These are phyloP conservation scores for Cosmopolites sordidus DNA, from an alignment of 2,888 invertebrate genomes.

Conservation along the genomic window DNA sequence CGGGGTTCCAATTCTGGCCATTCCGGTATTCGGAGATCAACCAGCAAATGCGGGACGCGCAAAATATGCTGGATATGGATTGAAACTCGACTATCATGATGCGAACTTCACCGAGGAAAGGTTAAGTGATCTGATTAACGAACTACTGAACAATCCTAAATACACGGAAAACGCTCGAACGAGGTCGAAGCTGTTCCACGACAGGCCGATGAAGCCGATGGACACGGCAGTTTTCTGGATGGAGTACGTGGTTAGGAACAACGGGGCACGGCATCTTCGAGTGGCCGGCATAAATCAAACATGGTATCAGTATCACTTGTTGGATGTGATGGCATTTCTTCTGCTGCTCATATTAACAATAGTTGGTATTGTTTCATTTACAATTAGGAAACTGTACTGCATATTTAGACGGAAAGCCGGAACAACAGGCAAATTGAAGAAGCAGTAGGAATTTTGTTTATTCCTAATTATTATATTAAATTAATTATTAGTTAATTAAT, in stretches of 20 bases:
- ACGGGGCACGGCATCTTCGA: slow-evolving; percentile 35
- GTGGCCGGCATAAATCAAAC: slow-evolving; percentile 32
- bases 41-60: slow-evolving; percentile 50
- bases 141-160: slow-evolving; percentile 19
- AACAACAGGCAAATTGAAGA: too few relatives aligned
- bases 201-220: slow-evolving; percentile 35
- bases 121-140: slow-evolving; percentile 7
- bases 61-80: slow-evolving; percentile 30
- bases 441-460: too few relatives aligned
- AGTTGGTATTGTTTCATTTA: background rate
- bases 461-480: too few relatives aligned
- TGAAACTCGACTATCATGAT: slow-evolving; percentile 9
- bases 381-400: background rate
- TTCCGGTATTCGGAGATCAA: slow-evolving; percentile 54
- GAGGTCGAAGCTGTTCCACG: slow-evolving; percentile 35
- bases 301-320: slow-evolving; percentile 36
- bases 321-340: slow-evolving; percentile 32
- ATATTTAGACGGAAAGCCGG: too few relatives aligned
- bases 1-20: slow-evolving; percentile 51
- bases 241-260: slow-evolving; percentile 37
- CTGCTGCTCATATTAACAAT: background rate
- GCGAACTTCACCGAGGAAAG: slow-evolving; percentile 10
- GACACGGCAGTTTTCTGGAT: slow-evolving; percentile 38
- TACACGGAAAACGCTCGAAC: slow-evolving; percentile 33
- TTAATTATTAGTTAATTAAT: too few relatives aligned